Base-by-base conservation (phyloP, 2,113 vertebrate species). In the Cathartes aura region DNA sequence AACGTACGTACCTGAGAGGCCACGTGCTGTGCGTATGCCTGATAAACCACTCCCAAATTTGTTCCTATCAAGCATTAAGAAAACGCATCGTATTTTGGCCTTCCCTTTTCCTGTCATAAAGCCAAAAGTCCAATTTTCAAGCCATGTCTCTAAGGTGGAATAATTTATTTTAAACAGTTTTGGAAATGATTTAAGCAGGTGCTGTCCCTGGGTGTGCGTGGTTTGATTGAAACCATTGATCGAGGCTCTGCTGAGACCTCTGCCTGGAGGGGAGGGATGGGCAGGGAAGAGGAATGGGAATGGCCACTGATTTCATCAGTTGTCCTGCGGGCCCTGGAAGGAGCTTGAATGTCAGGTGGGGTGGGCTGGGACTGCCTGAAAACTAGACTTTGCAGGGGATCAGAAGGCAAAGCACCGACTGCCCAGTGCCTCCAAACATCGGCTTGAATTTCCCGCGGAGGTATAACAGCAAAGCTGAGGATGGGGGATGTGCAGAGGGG, bases 21-120 rank as follows among this genome's bases (percentile, higher is more conserved):
- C 94, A 97, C 81, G 58, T 95, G 96, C 93, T 2, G 0, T 66
- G 62, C 97, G 97, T 11, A 72, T 97, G 96, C 60, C 83, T 83
- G 75, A 92, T 56, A 78, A 94, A 73, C 68, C 75, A 50, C 76
- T 82, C 92, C 89, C 30, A 18, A 22, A 29, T 9, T 68, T n/a
- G 52, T 71, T 82, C 60, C 56, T 89, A 82, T 84, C n/a, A 5
- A 60, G 67, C 18, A 9, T 64, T 59, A 36, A 87, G 84, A 84
- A 83, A 9, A 16, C 3, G 19, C 38, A 20, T 38, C 75, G 53
- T 34, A 4, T 45, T 42, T 84, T 66, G 50, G 70, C n/a, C 66
- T 90, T 89, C 53, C 64, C 72, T 36, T 58, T 89, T 96, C 73
- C 91, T 85, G 76, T 56, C 27, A 27, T 36, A 82, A 89, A 94